These are phyloP conservation scores for Saccostrea glomerata DNA, from an alignment of 1,140 invertebrate species.

Conservation along the genomic window DNA sequence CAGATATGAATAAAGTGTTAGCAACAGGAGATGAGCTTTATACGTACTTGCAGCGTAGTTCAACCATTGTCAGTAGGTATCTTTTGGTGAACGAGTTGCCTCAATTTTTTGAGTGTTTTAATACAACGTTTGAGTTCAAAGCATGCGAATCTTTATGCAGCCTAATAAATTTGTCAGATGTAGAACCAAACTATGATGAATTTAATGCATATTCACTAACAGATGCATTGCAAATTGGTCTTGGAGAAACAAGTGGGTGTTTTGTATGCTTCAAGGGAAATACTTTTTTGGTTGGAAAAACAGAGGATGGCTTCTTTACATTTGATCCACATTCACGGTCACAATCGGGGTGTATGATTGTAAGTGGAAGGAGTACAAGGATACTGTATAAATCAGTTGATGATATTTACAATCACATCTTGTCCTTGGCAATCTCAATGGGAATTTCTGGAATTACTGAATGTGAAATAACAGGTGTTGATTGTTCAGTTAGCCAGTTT, in stretches of 20 bases:
- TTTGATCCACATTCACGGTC: slow-evolving; percentile 30
- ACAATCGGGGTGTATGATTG: not conserved
- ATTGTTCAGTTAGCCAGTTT: not conserved
- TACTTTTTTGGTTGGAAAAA: slow-evolving; percentile 11
- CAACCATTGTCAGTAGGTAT: not conserved
- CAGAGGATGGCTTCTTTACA: not conserved
- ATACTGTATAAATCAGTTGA: not conserved
- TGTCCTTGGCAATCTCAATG: slow-evolving; percentile 1
- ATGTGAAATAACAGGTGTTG: slow-evolving; percentile 23
- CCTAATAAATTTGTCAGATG: slow-evolving; percentile 2
- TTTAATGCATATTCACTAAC: not conserved
- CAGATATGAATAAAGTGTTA: slow-evolving; percentile 30
- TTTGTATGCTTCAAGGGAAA: slow-evolving; percentile 19
- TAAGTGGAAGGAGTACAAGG: slow-evolving; percentile 17
- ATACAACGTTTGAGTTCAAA: not conserved
- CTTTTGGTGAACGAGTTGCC: not conserved
- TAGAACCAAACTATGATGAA: not conserved
- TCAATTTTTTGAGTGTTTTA: not conserved
- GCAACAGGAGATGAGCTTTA: slow-evolving; percentile 43
- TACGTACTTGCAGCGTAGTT: not conserved
- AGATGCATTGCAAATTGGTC: not conserved
- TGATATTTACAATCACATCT: slow-evolving; percentile 6
- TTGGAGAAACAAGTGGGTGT: not conserved
- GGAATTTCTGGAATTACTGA: not conserved
- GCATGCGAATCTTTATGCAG: not conserved